These are phyloP conservation scores for Podotricha telesiphe DNA, from an alignment of 2,888 invertebrate genomes.

Conservation along the genomic window DNA sequence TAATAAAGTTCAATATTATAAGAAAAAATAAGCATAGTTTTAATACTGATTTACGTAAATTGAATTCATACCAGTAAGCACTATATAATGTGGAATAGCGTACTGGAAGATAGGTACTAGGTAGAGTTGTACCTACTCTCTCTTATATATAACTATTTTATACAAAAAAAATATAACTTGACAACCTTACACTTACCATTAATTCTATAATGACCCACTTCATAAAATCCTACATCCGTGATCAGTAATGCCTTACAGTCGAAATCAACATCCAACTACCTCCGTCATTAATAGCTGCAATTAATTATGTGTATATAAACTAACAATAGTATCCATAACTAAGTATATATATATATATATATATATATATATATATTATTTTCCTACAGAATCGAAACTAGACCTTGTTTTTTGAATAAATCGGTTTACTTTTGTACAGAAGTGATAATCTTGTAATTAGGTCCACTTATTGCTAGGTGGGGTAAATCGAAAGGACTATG, in stretches of 20 bases:
- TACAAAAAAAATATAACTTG: not conserved
- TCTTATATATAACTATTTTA: not conserved
- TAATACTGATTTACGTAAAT: not conserved
- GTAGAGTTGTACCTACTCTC: not conserved
- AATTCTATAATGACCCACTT: constrained; percentile 36
- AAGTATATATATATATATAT: constrained; percentile 11
- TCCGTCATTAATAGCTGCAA: constrained; percentile 52
- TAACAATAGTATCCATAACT: constrained; percentile 43
- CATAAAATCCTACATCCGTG: constrained; percentile 51
- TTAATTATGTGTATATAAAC: constrained; percentile 56
- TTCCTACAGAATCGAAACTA: constrained; percentile 16
- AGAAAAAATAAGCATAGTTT: not conserved
- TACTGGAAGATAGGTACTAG: not conserved
- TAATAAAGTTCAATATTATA: not conserved
- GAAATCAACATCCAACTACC: constrained; percentile 55
- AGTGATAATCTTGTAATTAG: constrained; percentile 45
- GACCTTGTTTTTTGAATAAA: constrained; percentile 12
- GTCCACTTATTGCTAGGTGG: constrained; percentile 53
- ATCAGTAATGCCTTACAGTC: constrained; percentile 51
- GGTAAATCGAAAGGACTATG: constrained; percentile 55
- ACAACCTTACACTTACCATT: constrained; percentile 17
- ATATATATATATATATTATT: too few species aligned
- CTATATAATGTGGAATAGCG: too few species aligned
- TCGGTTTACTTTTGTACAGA: constrained; percentile 34
- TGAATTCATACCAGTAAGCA: too few species aligned